Percentiles rank a stretch among this genome's conserved stretches.
Evolutionary conservation across 2,113 vertebrate species (phyloP).

Genomic region (Pyrgilauda ruficollis): DNA sequence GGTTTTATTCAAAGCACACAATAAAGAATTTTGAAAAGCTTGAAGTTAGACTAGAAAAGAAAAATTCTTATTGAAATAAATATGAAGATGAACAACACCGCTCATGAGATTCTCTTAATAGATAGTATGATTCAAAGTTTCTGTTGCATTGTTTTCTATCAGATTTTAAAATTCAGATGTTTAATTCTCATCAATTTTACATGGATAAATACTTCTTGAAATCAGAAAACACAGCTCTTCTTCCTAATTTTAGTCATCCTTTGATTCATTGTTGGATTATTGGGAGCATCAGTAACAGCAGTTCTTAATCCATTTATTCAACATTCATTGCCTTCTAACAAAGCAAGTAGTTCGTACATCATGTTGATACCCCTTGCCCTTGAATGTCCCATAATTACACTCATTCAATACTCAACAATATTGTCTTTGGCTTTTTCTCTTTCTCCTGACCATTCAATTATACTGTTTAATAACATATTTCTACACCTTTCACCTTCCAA

Average conservation of each 20-base stretch:
- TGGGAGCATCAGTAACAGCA: neutral
- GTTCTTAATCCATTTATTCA: neutral
- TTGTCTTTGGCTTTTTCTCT: neutral
- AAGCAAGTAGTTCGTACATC: neutral
- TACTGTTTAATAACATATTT: neutral
- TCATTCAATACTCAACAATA: neutral
- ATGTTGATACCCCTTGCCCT: neutral
- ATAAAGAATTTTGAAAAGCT: conserved; percentile 16
- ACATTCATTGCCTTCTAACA: neutral
- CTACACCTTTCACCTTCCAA: neutral
- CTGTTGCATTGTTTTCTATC: neutral
- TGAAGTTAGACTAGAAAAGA: neutral
- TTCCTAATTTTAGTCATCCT: neutral
- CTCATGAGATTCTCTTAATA: neutral
- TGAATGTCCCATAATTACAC: neutral
- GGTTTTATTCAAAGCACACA: neutral
- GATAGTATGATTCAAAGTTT: neutral
- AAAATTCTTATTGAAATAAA: neutral
- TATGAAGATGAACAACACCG: neutral
- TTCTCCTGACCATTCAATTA: neutral
- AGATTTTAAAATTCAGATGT: neutral
- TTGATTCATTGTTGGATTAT: neutral
- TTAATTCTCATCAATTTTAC: conserved; percentile 26
- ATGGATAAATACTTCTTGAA: neutral
- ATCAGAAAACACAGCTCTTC: neutral